Evolutionary conservation across 1,140 invertebrate species (phyloP), one percentile per base, ranked within the genome.

Genomic region (Orius laevigatus): DNA sequence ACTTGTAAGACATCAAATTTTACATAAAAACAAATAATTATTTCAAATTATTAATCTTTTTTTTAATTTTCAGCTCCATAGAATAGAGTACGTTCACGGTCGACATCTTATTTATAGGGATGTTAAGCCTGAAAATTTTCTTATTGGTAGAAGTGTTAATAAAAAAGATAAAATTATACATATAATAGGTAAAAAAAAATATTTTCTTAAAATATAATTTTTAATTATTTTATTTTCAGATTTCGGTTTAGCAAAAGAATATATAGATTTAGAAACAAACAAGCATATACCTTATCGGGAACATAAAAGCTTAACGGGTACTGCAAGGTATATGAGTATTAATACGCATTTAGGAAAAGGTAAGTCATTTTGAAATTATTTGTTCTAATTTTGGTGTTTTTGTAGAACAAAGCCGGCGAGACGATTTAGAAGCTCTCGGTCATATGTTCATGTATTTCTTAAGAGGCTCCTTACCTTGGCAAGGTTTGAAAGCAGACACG

Each of bases 391-490:
- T 25, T 25, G 25, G 8, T 55, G 53, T 50, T 49, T 50, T 66
- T 71, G 38, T 70, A 85, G 96, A 99, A 72, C 95, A 99, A 81
- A 97, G 92, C 63, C 77, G 96, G 65, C 75, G 96, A 65, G 96
- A 99, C 70, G 96, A 99, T 73, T 73, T 99, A 62, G 96, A 99
- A 71, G 94, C 95, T 48, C 70, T 99, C 56, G 96, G 96, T 53
- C 94, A 99, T 73, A 98, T 99, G 94, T 98, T 99, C 73, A 98
- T 99, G 94, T 98, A 99, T 74, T 99, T 99, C 72, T 73, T 98
- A 62, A 76, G 94, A 60, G 95, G 95, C 56, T 95, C 89, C 63
- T 75, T 99, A 65, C 96, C 96, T 49, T 99, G 96, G 96, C 95
- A 99, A 74, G 96, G 96, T 55, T 75, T 99, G 58, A 98, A 98